Base-by-base conservation (phyloP, 2,888 invertebrate genomes). In the Zaprionus obscuricornis region DNA sequence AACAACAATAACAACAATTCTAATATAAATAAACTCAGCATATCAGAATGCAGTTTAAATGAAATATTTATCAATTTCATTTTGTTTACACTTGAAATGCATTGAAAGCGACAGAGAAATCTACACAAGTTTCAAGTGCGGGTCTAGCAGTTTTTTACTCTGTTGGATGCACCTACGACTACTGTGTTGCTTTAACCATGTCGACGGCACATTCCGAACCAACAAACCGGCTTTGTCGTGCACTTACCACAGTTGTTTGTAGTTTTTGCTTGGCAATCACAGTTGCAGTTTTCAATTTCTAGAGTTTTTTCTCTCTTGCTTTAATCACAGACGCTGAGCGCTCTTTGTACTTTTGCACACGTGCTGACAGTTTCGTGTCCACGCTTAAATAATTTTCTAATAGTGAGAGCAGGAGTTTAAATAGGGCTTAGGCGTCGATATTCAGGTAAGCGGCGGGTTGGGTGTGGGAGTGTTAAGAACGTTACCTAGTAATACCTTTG, bases 161-260 rank as follows among this genome's bases (percentile, higher is more conserved):
- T 10, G n/a, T 18, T 37, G 36, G 18, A n/a, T 42, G 37, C 26
- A 27, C 27, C 37, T 33, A 45, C 16, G 27, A 49, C 18, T 17
- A 22, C 29, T 2, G 16, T n/a, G n/a, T n/a, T n/a, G n/a, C n/a
- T n/a, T n/a, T n/a, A n/a, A n/a, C n/a, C n/a, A n/a, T n/a, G n/a
- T n/a, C n/a, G n/a, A n/a, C 34, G 24, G 17, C 54, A 45, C 86
- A 78, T 83, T 85, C 66, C 69, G 18, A 14, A 13, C 27, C 31
- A 36, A 20, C 52, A 42, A 81, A 78, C 78, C 64, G 74, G 86
- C 63, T 86, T 34, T 36, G n/a, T 36, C 26, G 18, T 33, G 22
- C 52, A 78, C 78, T 63, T 59, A 72, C 82, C 66, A 81, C 69
- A 81, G 51, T 59, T 62, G 24, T 3, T 27, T 26, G 16, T 34